phyloP scores from a whole-genome alignment of 2,113 vertebrate species.

The Carlito syrichta region DNA sequence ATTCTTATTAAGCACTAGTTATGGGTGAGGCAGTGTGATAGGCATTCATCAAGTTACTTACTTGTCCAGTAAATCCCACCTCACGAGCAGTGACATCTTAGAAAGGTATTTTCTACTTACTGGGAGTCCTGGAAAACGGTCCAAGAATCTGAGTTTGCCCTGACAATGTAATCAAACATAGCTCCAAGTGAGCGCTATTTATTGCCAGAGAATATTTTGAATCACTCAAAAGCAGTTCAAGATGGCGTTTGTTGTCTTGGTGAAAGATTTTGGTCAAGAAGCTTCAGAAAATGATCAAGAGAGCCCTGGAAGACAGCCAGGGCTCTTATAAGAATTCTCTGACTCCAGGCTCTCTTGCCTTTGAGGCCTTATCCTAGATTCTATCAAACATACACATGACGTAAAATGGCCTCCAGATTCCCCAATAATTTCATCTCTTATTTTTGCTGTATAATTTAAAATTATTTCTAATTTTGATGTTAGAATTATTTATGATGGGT shows the following conservation, averaged over 20 bases:
- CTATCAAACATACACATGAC: not conserved
- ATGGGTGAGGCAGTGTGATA: not conserved
- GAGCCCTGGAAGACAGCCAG: not conserved
- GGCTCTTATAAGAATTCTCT: not conserved
- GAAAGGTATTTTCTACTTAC: not conserved
- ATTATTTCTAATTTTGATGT: constrained; percentile 33
- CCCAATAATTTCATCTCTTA: not conserved
- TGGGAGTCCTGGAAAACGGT: not conserved
- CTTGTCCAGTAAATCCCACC: not conserved
- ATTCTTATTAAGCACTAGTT: not conserved
- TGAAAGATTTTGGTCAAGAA: constrained; percentile 22
- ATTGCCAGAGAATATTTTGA: constrained; percentile 6
- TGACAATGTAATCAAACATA: not conserved
- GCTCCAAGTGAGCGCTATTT: not conserved
- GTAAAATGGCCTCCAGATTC: not conserved
- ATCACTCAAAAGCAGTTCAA: not conserved
- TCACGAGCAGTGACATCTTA: not conserved
- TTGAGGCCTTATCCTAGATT: not conserved
- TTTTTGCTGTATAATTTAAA: not conserved
- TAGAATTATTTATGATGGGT: constrained; percentile 32
- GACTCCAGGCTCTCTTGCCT: not conserved
- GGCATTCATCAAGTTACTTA: not conserved
- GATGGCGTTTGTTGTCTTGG: constrained; percentile 14
- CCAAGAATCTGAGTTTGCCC: not conserved
- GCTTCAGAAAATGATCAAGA: constrained; percentile 13